Conservation (phyloP, 2,113 vertebrate genomes). For the Chloropsis hardwickii region DNA sequence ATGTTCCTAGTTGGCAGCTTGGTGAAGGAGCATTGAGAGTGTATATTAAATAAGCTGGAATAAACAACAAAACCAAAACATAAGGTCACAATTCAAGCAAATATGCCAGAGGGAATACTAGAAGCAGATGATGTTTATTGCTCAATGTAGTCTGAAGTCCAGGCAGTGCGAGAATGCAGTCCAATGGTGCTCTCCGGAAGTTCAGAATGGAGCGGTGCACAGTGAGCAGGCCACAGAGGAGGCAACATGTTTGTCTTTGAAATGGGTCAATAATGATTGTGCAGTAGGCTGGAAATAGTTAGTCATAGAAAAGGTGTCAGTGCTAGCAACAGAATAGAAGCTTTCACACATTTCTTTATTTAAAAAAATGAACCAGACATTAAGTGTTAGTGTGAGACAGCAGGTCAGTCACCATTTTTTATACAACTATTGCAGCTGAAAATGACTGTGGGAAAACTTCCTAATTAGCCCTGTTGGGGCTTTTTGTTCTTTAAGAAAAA, state of each 20-base stretch:
- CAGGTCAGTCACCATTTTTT: background rate
- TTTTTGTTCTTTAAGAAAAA: background rate
- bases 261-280: background rate
- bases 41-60: background rate
- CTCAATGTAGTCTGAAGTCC: background rate
- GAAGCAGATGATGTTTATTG: background rate
- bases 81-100: slow-evolving; percentile 11
- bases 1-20: background rate
- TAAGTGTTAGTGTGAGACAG: background rate
- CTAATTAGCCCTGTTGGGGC: background rate
- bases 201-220: background rate
- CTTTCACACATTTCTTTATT: background rate
- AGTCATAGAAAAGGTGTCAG: background rate
- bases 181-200: background rate
- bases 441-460: background rate
- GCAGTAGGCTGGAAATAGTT: background rate
- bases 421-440: background rate
- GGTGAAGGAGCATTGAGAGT: background rate
- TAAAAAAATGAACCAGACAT: background rate
- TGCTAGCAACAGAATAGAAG: background rate
- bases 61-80: slow-evolving; percentile 38
- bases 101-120: background rate
- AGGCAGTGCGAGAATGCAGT: background rate
- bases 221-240: background rate
- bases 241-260: background rate